Conservation (phyloP, 2,888 invertebrate species). For the Perithous albicinctus region DNA sequence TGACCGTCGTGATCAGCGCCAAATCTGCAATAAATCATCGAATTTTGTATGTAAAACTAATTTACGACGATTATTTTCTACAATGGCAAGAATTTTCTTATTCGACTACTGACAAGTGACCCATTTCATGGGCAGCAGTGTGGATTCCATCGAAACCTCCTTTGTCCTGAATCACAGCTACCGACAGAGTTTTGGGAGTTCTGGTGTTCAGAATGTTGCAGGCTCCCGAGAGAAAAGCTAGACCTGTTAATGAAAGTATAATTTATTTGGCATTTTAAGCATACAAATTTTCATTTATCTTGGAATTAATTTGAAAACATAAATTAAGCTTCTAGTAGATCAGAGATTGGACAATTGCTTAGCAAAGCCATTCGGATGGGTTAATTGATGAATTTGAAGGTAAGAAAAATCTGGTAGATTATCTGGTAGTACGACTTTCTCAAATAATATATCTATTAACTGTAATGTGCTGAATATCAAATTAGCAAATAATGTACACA, state of each 20-base stretch:
- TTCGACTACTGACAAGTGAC: conserved; percentile 64
- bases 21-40: conserved; percentile 42
- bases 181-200: background rate
- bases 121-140: conserved; percentile 67
- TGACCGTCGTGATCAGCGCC: conserved; percentile 63
- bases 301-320: background rate
- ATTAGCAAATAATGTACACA: too few relatives aligned
- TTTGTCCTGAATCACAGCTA: conserved; percentile 52
- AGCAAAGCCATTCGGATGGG: too few relatives aligned
- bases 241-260: conserved; percentile 28
- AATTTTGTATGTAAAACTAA: background rate
- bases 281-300: background rate
- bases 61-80: background rate
- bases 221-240: conserved; percentile 47
- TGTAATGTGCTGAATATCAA: too few relatives aligned
- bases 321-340: too few relatives aligned
- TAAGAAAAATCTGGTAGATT: too few relatives aligned
- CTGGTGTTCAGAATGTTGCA: conserved; percentile 18
- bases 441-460: too few relatives aligned
- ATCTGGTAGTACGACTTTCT: too few relatives aligned
- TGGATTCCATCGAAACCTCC: conserved; percentile 63
- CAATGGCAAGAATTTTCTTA: background rate
- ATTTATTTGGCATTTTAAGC: background rate
- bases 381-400: too few relatives aligned
- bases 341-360: too few relatives aligned